Base-by-base conservation (phyloP, 2,113 vertebrate genomes). In the Chloebia gouldiae region DNA sequence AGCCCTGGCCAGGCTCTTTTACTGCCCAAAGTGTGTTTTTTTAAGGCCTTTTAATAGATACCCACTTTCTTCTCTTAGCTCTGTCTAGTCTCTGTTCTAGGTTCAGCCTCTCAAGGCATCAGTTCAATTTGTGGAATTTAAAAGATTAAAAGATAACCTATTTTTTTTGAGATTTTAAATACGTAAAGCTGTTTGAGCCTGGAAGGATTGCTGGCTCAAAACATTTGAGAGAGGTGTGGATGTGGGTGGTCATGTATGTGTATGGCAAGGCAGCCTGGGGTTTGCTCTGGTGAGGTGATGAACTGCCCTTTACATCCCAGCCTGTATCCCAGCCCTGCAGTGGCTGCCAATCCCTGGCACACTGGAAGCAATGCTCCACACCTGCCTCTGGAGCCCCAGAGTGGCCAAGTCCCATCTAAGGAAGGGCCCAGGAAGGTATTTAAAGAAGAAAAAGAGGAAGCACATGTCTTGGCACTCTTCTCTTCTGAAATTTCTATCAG, bases 381-480 rank as follows among this genome's bases (percentile, higher is more conserved):
- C 12, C 11, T 20, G 5, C 11, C 51, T 13, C 60, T 49, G 24
- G 19, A 75, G 11, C 23, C 12, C 20, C 44, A 10, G 7, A 35
- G 16, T 11, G 17, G 7, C 13, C 44, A 76, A 59, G n/a, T 59
- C 56, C 25, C 27, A 37, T 31, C 27, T 68, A 11, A 22, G 33
- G 12, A 27, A 19, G 22, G 27, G 9, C 33, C 7, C 11, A 39
- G 45, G 12, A 39, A 37, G 12, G 22, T 13, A 28, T 39, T 60
- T 60, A 23, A 77, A 65, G 27, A 25, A 42, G 33, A 77, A 33
- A 7, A 28, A 1, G 12, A 28, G 6, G 11, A 4, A 23, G 2
- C 0, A 22, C 0, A 0, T 16, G 2, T 44, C 15, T 15, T 51
- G 15, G 13, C 4, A 1, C 2, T 44, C 2, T 0, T 3, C 51